Evolutionary conservation across 2,888 invertebrate genomes (phyloP), one percentile per base, ranked within the genome.

Genomic region (Linyphia triangularis): DNA sequence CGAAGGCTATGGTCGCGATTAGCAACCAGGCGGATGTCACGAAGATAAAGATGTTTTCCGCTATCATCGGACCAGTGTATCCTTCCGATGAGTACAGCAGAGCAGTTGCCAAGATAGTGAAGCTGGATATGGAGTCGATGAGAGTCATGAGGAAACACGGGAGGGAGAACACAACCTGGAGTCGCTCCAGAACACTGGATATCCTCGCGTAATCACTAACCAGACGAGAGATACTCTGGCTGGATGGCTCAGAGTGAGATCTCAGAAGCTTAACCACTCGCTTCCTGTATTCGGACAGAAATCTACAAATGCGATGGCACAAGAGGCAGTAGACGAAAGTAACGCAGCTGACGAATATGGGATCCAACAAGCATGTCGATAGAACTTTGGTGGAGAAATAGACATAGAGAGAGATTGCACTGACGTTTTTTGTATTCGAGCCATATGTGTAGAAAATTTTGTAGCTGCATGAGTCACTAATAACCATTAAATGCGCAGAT

Each of bases 391-490:
- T 13, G 43, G 81, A 81, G 0, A 88, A 67, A 24, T 88, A 88
- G 30, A 26, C n/a, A 22, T 81, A 81, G 3, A 70, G 1, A 16
- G 6, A 30, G 0, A 26, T 1, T 1, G 61, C 1, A 0, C 81
- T 88, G 61, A 88, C 75, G n/a, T 88, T 75, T 5, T 9, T 13
- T 4, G 65, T 61, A 13, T 37, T 22, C 7, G 10, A 22, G 7
- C 86, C 86, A 22, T 88, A 88, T 13, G 86, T 88, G 67, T 65
- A 88, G 59, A 88, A 88, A 13, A 30, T 22, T 13, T 88, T 67
- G 19, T 81, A 88, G 9, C 59, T n/a, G 10, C 10, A 28, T 4
- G 81, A 37, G 30, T 88, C 81, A n/a, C 16, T 2, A n/a, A 6
- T 13, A 37, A 67, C 75, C 81, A 88, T 88, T 6, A 88, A 37